A percentile compares a stretch with the other conserved stretches of the same genome.
These are phyloP conservation scores for Melospiza georgiana DNA, from an alignment of 2,113 vertebrate species.

Conservation along the genomic window DNA sequence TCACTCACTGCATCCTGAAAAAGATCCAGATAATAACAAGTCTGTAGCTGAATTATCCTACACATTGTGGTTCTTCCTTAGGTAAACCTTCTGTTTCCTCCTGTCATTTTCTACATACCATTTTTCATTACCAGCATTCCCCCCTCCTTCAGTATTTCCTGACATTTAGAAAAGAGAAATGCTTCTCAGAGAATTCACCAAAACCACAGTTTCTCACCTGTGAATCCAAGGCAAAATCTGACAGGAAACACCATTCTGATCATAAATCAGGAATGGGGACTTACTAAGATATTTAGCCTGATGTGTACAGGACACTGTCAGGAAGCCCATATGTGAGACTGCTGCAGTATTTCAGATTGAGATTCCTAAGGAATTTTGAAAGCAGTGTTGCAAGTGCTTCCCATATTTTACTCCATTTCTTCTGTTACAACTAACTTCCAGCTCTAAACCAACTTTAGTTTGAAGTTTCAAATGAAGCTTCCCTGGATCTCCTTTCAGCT, in stretches of 20 bases:
- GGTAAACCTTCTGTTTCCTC: not conserved
- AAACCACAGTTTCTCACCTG: not conserved
- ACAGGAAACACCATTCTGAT: not conserved
- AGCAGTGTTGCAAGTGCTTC: no score
- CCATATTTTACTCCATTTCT: no score
- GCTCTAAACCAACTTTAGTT: no score
- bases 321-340: rapidly evolving
- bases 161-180: not conserved
- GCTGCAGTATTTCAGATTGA: not conserved
- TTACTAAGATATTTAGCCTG: not conserved
- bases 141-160: not conserved
- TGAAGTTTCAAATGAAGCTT: no score
- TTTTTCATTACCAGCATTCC: not conserved
- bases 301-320: not conserved
- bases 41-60: not conserved
- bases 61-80: not conserved
- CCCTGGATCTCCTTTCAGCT: no score
- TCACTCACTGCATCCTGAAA: not conserved
- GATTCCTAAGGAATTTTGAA: no score
- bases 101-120: not conserved
- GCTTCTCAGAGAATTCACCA: not conserved
- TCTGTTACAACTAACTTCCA: no score
- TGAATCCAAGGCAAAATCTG: not conserved
- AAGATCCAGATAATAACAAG: rapidly evolving
- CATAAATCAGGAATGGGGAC: not conserved